These are phyloP conservation scores for Oriolus oriolus DNA, from an alignment of 2,113 vertebrate species.

Conservation along the genomic window DNA sequence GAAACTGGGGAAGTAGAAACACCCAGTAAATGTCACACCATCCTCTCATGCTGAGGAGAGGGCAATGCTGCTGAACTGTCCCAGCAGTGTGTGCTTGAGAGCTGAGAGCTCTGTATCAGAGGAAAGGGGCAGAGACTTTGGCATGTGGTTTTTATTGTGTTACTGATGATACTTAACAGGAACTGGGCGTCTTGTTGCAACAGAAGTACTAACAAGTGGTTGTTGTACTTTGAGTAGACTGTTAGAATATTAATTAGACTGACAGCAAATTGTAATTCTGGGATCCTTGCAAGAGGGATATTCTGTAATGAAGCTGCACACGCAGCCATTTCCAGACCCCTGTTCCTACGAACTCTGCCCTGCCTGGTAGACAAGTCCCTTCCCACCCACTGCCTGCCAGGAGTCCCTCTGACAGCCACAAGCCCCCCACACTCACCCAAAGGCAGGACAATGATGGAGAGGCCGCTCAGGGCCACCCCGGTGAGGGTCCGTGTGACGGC, in stretches of 20 bases:
- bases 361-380: background rate
- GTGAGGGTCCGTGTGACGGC: conserved; percentile 73
- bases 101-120: background rate
- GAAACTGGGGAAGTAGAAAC: background rate
- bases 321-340: fast-evolving
- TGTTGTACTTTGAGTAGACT: background rate
- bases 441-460: conserved; percentile 76
- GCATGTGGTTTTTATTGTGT: background rate
- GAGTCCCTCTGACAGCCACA: background rate
- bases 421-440: conserved; percentile 61
- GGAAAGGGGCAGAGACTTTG: background rate
- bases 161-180: background rate
- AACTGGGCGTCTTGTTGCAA: background rate
- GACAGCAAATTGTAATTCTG: background rate
- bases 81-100: background rate
- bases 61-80: too few relatives aligned
- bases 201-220: background rate
- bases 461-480: conserved; percentile 73
- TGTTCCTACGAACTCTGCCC: background rate
- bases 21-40: fast-evolving
- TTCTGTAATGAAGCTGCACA: background rate
- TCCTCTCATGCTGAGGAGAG: background rate
- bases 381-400: background rate
- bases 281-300: background rate
- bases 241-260: background rate